Percentiles rank a stretch among this genome's conserved stretches.
These are phyloP conservation scores for Cryptoblepharus egeriae DNA, from an alignment of 2,797 vertebrate species.

Conservation along the genomic window DNA sequence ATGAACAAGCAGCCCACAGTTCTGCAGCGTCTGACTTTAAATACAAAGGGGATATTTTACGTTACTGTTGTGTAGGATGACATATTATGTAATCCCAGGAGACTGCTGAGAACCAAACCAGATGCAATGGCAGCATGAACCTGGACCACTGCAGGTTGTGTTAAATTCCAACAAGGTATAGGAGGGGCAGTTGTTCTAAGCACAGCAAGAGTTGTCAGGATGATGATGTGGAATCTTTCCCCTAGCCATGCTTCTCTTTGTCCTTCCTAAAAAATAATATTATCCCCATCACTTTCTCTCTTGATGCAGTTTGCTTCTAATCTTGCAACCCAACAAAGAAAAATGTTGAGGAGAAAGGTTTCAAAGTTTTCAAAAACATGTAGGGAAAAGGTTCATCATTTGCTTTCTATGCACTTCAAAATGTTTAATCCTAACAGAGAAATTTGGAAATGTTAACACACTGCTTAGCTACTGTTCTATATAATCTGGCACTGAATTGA, in stretches of 20 bases:
- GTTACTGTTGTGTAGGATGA: neutral
- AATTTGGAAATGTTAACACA: neutral
- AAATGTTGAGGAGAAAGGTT: neutral
- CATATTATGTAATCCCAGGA: neutral
- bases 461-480: neutral
- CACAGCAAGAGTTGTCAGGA: neutral
- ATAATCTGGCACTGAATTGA: neutral
- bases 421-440: neutral
- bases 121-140: neutral
- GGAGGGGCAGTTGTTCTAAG: neutral
- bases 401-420: neutral
- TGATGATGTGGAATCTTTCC: neutral
- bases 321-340: neutral
- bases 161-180: neutral
- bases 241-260: neutral
- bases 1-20: neutral
- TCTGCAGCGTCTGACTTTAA: neutral
- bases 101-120: neutral
- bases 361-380: no score
- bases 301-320: neutral
- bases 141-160: neutral
- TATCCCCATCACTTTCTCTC: neutral
- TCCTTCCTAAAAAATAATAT: neutral
- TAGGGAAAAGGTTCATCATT: neutral
- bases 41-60: neutral